Base-by-base conservation (phyloP, 37 sponge, comb jelly and placozoan genomes). In the Theonella swinhoei region DNA sequence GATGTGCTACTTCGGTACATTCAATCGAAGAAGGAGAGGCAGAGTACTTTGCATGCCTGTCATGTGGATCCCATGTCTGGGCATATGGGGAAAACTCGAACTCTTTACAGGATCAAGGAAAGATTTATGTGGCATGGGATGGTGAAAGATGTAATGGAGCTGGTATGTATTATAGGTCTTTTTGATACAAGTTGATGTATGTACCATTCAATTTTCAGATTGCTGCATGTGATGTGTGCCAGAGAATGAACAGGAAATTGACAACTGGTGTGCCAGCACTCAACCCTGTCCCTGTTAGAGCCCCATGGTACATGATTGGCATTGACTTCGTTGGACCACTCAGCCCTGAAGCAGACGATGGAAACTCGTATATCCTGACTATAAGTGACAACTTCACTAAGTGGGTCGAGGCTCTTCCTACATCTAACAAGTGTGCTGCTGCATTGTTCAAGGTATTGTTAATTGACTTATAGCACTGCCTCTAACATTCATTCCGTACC, bases 341-440 rank as follows among this genome's bases (percentile, higher is more conserved):
- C 20, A 26, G 37, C 30, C 78, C 89, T 40, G 19, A n/a, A 40
- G 63, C 71, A 69, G 29, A 69, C 26, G 82, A 76, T 81, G 79
- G 75, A 22, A 70, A n/a, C 40, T 41, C 36, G n/a, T 92, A 78
- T 39, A 85, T 92, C 36, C 60, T 92, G 19, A 88, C 89, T 9
- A 43, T 92, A 8, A 81, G 86, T 79, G 82, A 92, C 77, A 89
- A 92, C 70, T 92, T 92, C 70, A 83, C 89, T 22, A 91, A 88
- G 85, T 88, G 80, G 84, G 86, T 80, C 7, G 81, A 91, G 33
- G 89, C 84, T 62, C 35, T 88, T 35, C 74, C 88, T 33, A 74
- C 78, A 22, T 29, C 75, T 2, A 59, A 76, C 71, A 88, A 91
- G 68, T 30, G 34, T 75, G 89, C 92, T 9, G 29, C 37, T 37